Percentiles rank a stretch among this genome's conserved stretches.
These are phyloP conservation scores for Eilema depressum DNA, from an alignment of 2,888 invertebrate genomes.

Conservation along the genomic window DNA sequence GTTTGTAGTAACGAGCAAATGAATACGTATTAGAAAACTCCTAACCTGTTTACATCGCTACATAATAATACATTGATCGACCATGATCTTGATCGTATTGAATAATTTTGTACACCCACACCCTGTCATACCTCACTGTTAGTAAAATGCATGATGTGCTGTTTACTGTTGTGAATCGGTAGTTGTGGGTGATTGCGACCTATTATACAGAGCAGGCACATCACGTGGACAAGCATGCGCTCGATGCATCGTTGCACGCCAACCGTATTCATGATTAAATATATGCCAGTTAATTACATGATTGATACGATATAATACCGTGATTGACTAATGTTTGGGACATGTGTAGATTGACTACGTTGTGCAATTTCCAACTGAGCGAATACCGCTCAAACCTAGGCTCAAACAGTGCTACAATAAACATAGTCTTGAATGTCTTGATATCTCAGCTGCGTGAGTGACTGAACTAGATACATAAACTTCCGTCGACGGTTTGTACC, in stretches of 20 bases:
- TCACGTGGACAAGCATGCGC: slow-evolving; percentile 63
- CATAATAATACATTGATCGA: slow-evolving; percentile 18
- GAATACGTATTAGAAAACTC: slow-evolving; percentile 60
- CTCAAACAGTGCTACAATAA: slow-evolving; percentile 7
- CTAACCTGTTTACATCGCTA: slow-evolving; percentile 49
- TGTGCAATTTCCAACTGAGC: slow-evolving; percentile 24
- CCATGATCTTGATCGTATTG: slow-evolving; percentile 42
- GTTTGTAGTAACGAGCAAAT: slow-evolving; percentile 45
- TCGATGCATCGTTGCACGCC: slow-evolving; percentile 51
- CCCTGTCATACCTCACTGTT: slow-evolving; percentile 33
- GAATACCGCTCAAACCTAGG: slow-evolving; percentile 18
- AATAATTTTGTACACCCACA: slow-evolving; percentile 37
- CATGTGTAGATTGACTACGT: slow-evolving; percentile 39
- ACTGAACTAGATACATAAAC: not conserved
- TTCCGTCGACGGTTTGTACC: not conserved
- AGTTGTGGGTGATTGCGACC: slow-evolving; percentile 29
- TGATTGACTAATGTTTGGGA: slow-evolving; percentile 48
- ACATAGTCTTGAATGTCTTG: not conserved
- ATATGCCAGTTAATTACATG: slow-evolving; percentile 60
- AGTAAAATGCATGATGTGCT: slow-evolving; percentile 30
- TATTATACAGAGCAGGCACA: slow-evolving; percentile 54
- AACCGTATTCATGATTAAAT: slow-evolving; percentile 42
- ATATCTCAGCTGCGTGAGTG: not conserved
- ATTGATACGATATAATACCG: slow-evolving; percentile 44
- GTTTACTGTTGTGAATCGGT: slow-evolving; percentile 35